These are phyloP conservation scores for Sprattus sprattus DNA, from an alignment of 2,113 vertebrate species.

Conservation along the genomic window DNA sequence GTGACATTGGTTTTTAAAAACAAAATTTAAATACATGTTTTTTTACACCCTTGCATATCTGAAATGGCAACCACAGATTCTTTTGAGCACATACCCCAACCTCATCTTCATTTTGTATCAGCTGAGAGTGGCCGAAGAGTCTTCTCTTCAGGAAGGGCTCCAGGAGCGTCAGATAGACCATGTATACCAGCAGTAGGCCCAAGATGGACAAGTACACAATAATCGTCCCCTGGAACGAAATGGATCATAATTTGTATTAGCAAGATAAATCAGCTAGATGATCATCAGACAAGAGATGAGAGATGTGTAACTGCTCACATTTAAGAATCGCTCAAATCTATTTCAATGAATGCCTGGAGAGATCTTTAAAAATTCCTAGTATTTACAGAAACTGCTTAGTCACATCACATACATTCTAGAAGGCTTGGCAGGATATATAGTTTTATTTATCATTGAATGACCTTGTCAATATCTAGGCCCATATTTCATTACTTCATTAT, in stretches of 20 bases:
- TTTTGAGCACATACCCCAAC: conserved; percentile 78
- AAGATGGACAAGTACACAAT: conserved; percentile 95
- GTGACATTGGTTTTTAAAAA: neutral
- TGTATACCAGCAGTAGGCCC: conserved; percentile 93
- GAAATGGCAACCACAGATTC: neutral
- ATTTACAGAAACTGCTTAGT: too few species aligned
- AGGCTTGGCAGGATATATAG: too few species aligned
- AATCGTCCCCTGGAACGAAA: conserved; percentile 83
- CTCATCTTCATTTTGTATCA: conserved; percentile 94
- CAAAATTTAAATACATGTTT: too few species aligned
- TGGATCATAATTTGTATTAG: neutral
- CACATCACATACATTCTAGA: too few species aligned
- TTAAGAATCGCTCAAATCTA: neutral
- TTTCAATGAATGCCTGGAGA: neutral
- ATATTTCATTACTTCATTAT: neutral
- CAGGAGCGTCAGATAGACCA: conserved; percentile 94
- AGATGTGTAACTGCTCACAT: neutral
- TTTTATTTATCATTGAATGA: too few species aligned
- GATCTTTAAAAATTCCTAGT: too few species aligned
- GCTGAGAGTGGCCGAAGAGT: conserved; percentile 93
- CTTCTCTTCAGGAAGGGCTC: conserved; percentile 94
- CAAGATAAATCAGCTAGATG: neutral
- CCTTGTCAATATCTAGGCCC: neutral
- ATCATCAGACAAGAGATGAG: neutral
- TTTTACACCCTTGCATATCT: neutral